These are phyloP conservation scores for Helogale parvula DNA, from an alignment of 2,113 vertebrate genomes.

Conservation along the genomic window DNA sequence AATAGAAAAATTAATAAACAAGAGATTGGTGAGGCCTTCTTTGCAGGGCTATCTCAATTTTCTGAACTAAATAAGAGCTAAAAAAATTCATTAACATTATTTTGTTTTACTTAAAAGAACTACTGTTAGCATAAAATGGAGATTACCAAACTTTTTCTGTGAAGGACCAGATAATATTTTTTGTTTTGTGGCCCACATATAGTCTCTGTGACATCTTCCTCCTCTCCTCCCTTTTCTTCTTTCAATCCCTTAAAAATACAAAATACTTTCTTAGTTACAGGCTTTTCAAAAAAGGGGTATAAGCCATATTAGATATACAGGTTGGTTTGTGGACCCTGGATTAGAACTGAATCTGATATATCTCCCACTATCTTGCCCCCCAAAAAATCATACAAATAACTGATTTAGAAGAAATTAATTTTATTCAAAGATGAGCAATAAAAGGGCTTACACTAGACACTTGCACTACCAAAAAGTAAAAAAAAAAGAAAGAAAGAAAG, in stretches of 20 bases:
- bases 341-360: background rate
- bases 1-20: too few relatives aligned
- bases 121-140: background rate
- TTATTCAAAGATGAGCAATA: background rate
- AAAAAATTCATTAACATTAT: conserved; percentile 15
- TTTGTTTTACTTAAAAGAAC: background rate
- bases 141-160: background rate
- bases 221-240: background rate
- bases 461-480: background rate
- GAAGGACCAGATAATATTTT: background rate
- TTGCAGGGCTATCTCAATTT: background rate
- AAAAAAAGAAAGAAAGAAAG: background rate
- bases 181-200: background rate
- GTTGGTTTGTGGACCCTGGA: background rate
- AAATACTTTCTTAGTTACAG: background rate
- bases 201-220: background rate
- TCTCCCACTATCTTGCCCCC: background rate
- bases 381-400: background rate
- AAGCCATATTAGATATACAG: background rate
- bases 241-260: background rate
- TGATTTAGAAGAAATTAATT: background rate
- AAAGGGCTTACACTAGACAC: background rate
- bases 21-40: background rate
- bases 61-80: background rate
- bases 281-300: background rate